Conservation (phyloP, 2,113 vertebrate species). For the Corapipo altera region DNA sequence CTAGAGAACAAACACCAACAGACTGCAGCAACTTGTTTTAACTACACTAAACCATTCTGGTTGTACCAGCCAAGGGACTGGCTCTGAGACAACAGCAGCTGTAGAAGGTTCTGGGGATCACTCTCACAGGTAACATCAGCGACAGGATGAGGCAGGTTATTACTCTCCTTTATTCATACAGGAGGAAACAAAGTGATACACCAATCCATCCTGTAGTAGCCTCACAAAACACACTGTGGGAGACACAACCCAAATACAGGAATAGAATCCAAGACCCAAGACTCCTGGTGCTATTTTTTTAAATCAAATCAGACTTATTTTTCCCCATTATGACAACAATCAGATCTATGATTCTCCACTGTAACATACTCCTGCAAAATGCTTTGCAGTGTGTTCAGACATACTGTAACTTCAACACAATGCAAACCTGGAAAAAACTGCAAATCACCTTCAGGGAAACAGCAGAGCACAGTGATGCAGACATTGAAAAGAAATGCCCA, state of each 20-base stretch:
- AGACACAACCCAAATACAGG: not conserved
- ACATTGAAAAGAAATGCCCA: not conserved
- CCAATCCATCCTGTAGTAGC: not conserved
- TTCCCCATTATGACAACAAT: not conserved
- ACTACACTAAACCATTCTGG: not conserved
- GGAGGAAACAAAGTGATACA: not conserved
- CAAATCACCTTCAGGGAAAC: not conserved
- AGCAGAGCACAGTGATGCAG: not conserved
- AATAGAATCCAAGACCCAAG: not conserved
- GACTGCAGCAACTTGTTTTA: not conserved
- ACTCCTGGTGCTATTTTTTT: not conserved
- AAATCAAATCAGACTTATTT: not conserved
- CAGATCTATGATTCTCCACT: not conserved
- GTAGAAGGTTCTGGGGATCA: not conserved
- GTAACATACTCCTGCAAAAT: not conserved
- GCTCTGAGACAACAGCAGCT: not conserved
- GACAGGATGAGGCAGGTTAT: not conserved
- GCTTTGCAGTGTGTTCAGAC: not conserved
- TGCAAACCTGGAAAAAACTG: not conserved
- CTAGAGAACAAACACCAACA: not conserved
- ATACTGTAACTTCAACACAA: not conserved
- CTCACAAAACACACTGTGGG: not conserved
- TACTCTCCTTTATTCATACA: not conserved
- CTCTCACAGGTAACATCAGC: not conserved
- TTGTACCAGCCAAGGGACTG: not conserved